Evolutionary conservation across 2,797 vertebrate genomes (phyloP), one percentile per base, ranked within the genome.

Genomic region (Sebastes cheni): DNA sequence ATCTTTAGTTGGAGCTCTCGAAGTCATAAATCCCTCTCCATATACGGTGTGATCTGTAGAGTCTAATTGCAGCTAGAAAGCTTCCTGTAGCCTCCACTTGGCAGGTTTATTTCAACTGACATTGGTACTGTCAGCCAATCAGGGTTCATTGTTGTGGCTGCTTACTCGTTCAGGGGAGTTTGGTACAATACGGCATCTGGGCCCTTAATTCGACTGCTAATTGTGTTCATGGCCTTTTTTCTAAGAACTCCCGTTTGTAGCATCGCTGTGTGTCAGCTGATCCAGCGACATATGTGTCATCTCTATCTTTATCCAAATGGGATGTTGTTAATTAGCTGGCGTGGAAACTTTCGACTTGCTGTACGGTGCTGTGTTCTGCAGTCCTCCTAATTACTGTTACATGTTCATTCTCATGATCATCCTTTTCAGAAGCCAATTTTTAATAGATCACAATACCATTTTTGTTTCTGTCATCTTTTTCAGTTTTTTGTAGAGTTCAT

Each of bases 251-350:
- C 10, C n/a, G 55, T 59, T n/a, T 11, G 20, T 22, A 8, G 54
- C 20, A 58, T 67, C 25, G 10, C 66, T 25, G 9, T 22, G 1
- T 68, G 46, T 64, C 72, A 75, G 34, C 65, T 74, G 39, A 78
- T 16, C 8, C n/a, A 60, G 52, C 11, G 27, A 73, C 73, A 54
- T 52, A 50, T 59, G 66, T 59, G 34, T 46, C 29, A 22, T 14
- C 8, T 54, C 55, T 23, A 4, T 46, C 32, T 74, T 23, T 32
- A 12, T 46, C 39, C 25, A 52, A 32, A 52, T 32, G 62, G 67
- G 55, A 72, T 75, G 32, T 55, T 78, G 59, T 46, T 67, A 72
- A 80, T 70, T 8, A 75, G 8, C 77, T 68, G 25, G 18, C 18
- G 42, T 60, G 39, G 52, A 77, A 30, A 62, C 23, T 2, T 66